phyloP scores from a whole-genome alignment of 2,888 invertebrate species.

The Hydraecia micacea region DNA sequence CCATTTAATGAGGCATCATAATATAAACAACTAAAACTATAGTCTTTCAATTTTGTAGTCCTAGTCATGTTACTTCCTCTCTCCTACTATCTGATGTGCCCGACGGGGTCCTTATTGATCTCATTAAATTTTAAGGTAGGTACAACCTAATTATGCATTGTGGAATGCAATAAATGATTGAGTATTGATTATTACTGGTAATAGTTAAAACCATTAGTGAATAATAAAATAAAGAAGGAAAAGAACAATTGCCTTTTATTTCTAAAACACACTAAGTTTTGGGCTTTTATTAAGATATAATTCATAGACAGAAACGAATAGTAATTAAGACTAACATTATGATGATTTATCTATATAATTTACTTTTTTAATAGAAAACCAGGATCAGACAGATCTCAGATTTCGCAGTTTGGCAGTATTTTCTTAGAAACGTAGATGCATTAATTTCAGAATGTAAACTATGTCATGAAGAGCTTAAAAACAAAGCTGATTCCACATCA shows the following conservation, averaged over 20 bases:
- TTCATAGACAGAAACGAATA: not conserved
- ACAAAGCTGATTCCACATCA: not conserved
- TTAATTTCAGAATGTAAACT: not conserved
- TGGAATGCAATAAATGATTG: not conserved
- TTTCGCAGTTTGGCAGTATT: slow-evolving; percentile 8
- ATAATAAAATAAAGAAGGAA: not conserved
- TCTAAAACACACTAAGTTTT: not conserved
- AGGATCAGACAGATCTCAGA: not conserved
- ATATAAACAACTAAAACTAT: not conserved
- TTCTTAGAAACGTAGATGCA: not conserved
- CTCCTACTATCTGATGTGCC: not conserved
- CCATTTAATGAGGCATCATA: slow-evolving; percentile 12
- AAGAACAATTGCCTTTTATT: not conserved
- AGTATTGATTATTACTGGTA: not conserved
- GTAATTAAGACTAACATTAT: not conserved
- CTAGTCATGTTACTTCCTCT: not conserved
- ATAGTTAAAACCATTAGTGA: not conserved
- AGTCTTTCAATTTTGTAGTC: not conserved
- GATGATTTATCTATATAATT: no score
- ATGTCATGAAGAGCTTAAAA: not conserved
- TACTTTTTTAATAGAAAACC: not conserved
- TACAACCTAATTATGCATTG: not conserved
- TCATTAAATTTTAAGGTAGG: not conserved
- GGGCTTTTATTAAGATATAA: not conserved
- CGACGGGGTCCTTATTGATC: not conserved